These are phyloP conservation scores for Romanogobio albipinnatus DNA, from an alignment of 2,113 vertebrate genomes.

Conservation along the genomic window DNA sequence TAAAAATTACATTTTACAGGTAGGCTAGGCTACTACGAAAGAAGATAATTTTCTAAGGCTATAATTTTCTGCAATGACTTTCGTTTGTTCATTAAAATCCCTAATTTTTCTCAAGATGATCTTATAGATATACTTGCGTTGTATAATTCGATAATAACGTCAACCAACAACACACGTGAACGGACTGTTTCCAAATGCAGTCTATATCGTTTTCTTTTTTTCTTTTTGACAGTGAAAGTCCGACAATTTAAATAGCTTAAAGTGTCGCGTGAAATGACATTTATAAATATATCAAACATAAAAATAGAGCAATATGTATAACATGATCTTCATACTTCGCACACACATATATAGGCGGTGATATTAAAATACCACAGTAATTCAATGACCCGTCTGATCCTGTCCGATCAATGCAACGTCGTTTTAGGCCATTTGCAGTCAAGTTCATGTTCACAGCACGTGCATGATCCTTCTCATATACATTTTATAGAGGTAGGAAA, in stretches of 20 bases:
- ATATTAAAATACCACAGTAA: background rate
- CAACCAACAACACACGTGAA: background rate
- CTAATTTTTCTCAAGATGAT: background rate
- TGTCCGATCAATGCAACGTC: background rate
- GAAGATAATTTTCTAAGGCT: background rate
- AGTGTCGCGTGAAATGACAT: background rate
- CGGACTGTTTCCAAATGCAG: background rate
- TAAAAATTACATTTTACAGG: background rate
- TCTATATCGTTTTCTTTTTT: background rate
- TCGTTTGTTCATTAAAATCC: background rate
- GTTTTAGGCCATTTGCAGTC: conserved; percentile 19
- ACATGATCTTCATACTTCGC: background rate
- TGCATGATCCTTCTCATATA: background rate
- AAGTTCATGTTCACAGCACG: conserved; percentile 20
- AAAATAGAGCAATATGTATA: background rate
- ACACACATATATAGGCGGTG: background rate
- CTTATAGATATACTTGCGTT: background rate
- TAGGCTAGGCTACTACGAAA: too few species aligned
- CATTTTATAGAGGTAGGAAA: background rate
- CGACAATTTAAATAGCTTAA: background rate
- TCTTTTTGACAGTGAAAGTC: background rate
- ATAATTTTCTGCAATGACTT: background rate
- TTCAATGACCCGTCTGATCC: background rate
- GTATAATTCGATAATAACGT: background rate
- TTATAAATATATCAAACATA: background rate